Evolutionary conservation across 2,888 invertebrate species (phyloP), one percentile per base, ranked within the genome.

Genomic region (Caenorhabditis sulstoni): DNA sequence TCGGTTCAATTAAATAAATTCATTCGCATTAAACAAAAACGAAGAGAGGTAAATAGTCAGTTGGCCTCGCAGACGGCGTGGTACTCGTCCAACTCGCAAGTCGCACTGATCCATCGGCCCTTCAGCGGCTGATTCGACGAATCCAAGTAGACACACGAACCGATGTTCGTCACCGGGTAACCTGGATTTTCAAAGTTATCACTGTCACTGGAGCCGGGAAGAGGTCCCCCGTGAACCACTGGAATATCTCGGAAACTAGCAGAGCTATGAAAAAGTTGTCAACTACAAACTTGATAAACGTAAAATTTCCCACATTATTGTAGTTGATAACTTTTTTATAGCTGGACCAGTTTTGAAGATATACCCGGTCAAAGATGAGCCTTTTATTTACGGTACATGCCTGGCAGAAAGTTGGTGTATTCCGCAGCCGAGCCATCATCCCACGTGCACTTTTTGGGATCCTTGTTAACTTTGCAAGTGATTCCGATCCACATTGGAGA

Each of bases 61-160:
- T 53, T 59, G 3, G 50, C 52, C 65, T 76, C 76, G 45, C 76
- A 76, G 23, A 76, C 50, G 12, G 58, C 66, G 45, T 64, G 66
- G 58, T 65, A 58, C 29, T 76, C 64, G 18, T 68, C 68, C 37
- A 76, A 22, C 18, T 57, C 68, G 39, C 76, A 76, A 8, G 68
- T 76, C 5, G 76, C 76, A 41, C 76, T 76, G 45, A 76, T 76
- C 76, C 76, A 76, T 37, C 52, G 49, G 9, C 76, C 76, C 58
- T 70, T 76, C 29, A 76, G 49, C 20, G 76, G 68, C 49, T 76
- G 76, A 47, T 76, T 68, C 0, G 45, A 18, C 5, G 68, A 64
- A 14, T 76, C 68, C 8, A 79, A 3, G 18, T 73, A 79, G 12
- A 79, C 79, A 41, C 79, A 79, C 8, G 58, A 44, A 11, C 79